Evolutionary conservation across 2,113 vertebrate species (phyloP).

Genomic region (Scomber japonicus): DNA sequence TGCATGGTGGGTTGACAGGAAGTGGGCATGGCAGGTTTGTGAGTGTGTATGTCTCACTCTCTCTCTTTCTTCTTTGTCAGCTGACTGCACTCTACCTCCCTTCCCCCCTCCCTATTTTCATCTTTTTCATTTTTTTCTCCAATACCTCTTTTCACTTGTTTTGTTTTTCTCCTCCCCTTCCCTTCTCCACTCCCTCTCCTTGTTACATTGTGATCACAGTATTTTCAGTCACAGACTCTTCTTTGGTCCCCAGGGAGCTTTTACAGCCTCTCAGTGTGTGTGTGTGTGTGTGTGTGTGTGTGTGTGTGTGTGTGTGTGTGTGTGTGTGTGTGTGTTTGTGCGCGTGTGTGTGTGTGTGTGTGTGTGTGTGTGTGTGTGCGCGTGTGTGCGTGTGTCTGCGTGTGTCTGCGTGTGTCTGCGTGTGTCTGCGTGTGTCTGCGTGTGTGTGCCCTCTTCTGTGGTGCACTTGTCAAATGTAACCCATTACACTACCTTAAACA

Average conservation of each 20-base stretch:
- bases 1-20: slow-evolving; percentile 50
- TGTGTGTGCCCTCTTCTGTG: slow-evolving; percentile 21
- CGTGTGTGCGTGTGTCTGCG: background rate
- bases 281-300: slow-evolving; percentile 20
- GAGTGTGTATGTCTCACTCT: background rate
- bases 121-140: slow-evolving; percentile 24
- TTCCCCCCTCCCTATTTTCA: slow-evolving; percentile 34
- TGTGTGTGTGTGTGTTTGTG: background rate
- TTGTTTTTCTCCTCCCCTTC: slow-evolving; percentile 57
- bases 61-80: slow-evolving; percentile 41
- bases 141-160: slow-evolving; percentile 56
- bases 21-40: slow-evolving; percentile 43
- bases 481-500: slow-evolving; percentile 58
- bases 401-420: background rate
- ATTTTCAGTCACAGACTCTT: slow-evolving; percentile 67
- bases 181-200: slow-evolving; percentile 53
- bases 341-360: background rate
- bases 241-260: slow-evolving; percentile 72
- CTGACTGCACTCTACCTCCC: slow-evolving; percentile 25
- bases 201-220: slow-evolving; percentile 72
- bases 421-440: background rate
- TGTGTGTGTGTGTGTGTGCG: background rate
- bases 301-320: slow-evolving; percentile 12
- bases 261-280: slow-evolving; percentile 71
- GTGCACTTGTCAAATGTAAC: slow-evolving; percentile 63